Base-by-base conservation (phyloP, 2,797 vertebrate species). In the Hemitrygon akajei region DNA sequence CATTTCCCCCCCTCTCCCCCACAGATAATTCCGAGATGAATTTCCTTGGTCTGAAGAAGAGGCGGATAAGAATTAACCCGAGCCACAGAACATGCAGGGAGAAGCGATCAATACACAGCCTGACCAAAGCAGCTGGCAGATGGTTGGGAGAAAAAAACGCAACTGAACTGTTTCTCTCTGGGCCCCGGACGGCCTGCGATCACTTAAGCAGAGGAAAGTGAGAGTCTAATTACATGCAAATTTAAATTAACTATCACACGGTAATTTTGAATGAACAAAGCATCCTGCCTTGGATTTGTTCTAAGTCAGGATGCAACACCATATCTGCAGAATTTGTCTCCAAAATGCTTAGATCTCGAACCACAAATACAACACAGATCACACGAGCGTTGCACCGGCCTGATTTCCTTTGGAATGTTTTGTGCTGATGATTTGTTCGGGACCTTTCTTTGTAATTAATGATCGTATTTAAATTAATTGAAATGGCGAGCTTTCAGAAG, bases 51-150 rank as follows among this genome's bases (percentile, higher is more conserved):
- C 93, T 84, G 94, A 94, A 94, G 94, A 94, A 94, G 94, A 91
- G 63, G 95, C 94, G 94, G 94, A 94, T 25, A 94, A 94, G 94
- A 95, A 95, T 95, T 95, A 95, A 94, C 95, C 94, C 89, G 94
- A 93, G 95, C 94, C 89, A 94, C 34, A 94, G 93, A 56, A 56
- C 30, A 7, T 94, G 94, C 66, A 79, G 37, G 93, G 94, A 93
- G 71, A 93, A 93, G 84, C 71, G 91, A 93, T 93, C 91, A 93
- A 93, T 93, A 93, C 22, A 25, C 12, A 75, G 91, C 69, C 71
- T 71, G 91, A 40, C 91, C 37, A 73, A 12, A 56, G 91, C 91
- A 93, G 91, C 91, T 76, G 91, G 10, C 91, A 93, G 91, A 93
- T 93, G 91, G 91, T 93, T 93, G 18, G 71, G 69, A 75, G 22